Evolutionary conservation across 2,888 invertebrate species (phyloP).

Genomic region (Trypoxylon attenuatum): DNA sequence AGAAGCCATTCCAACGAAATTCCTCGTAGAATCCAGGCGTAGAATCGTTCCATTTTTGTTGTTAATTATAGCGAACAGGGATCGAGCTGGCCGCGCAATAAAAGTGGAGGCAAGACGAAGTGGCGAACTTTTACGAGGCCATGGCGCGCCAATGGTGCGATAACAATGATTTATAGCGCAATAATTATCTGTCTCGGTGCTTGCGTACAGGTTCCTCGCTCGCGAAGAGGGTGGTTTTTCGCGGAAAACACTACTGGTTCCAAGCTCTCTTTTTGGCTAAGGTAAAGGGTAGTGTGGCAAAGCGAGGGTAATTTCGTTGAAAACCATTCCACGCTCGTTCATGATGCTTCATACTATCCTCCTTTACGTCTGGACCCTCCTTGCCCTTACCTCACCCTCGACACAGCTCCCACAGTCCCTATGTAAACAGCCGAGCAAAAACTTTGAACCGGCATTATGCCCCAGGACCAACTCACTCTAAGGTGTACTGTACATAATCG

Average conservation of each 20-base stretch:
- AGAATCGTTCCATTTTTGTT: background rate
- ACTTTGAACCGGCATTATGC: background rate
- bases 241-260: too few relatives aligned
- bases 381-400: background rate
- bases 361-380: background rate
- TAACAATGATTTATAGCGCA: conserved; percentile 54
- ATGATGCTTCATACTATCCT: too few relatives aligned
- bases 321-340: background rate
- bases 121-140: conserved; percentile 32
- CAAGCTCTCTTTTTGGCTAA: too few relatives aligned
- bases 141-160: conserved; percentile 33
- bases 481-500: too few relatives aligned
- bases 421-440: background rate
- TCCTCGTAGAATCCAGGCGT: background rate
- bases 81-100: conserved; percentile 16
- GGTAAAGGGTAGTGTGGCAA: too few relatives aligned
- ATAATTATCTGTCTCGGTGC: conserved; percentile 52
- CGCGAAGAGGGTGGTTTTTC: too few relatives aligned
- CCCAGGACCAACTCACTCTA: background rate
- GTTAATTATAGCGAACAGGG: conserved; percentile 27
- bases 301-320: background rate
- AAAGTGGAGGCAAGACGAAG: conserved; percentile 40
- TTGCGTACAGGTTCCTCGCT: conserved; percentile 15
- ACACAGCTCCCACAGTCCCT: background rate
- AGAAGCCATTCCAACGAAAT: too few relatives aligned